These are phyloP conservation scores for Cherax quadricarinatus DNA, from an alignment of 1,140 invertebrate genomes.

Conservation along the genomic window DNA sequence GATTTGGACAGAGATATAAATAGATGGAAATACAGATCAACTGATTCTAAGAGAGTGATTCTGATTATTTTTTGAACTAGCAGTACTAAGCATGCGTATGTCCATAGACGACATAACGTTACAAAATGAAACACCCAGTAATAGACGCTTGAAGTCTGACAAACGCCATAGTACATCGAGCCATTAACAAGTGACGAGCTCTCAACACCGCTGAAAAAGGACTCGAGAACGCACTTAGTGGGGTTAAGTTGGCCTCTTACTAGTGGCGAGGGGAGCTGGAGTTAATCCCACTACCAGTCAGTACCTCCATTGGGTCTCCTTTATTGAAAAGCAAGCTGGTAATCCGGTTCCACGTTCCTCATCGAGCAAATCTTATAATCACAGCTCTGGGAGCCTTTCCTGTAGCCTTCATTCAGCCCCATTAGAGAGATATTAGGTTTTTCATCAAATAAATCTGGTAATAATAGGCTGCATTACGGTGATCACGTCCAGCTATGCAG, in stretches of 20 bases:
- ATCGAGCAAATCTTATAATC: conserved; percentile 26
- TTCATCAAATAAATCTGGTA: conserved; percentile 50
- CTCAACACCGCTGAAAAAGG: too few relatives aligned
- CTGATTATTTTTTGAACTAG: too few relatives aligned
- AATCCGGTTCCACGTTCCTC: not conserved
- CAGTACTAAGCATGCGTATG: too few relatives aligned
- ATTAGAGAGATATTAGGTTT: conserved; percentile 39
- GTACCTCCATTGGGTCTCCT: not conserved
- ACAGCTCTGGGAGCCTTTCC: not conserved
- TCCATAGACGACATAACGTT: too few relatives aligned
- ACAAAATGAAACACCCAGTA: too few relatives aligned
- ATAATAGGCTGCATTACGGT: conserved; percentile 33
- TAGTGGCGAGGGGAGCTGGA: not conserved
- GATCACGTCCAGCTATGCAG: conserved; percentile 29
- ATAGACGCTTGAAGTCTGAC: too few relatives aligned
- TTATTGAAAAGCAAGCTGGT: conserved; percentile 27
- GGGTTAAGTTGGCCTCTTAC: conserved; percentile 4
- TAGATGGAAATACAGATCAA: too few relatives aligned
- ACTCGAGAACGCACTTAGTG: not conserved
- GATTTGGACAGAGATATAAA: too few relatives aligned
- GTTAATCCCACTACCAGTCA: not conserved
- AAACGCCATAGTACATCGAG: too few relatives aligned
- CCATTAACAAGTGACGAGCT: too few relatives aligned
- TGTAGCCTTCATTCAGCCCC: conserved; percentile 28
- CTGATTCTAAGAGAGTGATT: too few relatives aligned